phyloP scores from a whole-genome alignment of 64 coral and sea anemone genomes.

The Pocillopora damicornis region DNA sequence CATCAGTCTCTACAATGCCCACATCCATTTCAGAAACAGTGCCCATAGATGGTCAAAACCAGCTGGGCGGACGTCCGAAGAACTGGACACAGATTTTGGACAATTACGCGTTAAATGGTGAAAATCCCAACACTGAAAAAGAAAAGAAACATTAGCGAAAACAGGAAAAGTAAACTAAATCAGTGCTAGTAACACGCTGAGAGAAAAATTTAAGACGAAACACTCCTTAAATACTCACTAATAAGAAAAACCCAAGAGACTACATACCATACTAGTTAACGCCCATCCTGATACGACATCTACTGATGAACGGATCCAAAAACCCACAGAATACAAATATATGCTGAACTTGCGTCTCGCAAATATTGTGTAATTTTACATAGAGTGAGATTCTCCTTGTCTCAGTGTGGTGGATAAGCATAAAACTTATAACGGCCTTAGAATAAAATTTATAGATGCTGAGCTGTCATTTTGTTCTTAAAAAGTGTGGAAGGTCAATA shows the following conservation, averaged over 20 bases:
- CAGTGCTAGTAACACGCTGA: neutral
- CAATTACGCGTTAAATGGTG: constrained; percentile 1
- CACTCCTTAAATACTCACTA: neutral
- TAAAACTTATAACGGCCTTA: too few species aligned
- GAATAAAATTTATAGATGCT: too few species aligned
- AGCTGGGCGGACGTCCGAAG: neutral
- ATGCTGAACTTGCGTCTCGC: too few species aligned
- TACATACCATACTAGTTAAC: neutral
- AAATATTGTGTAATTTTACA: too few species aligned
- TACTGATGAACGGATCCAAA: too few species aligned
- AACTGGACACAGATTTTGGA: neutral
- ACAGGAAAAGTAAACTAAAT: neutral
- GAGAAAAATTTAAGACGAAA: neutral
- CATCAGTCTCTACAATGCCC: neutral
- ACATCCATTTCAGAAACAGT: neutral
- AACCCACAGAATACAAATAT: too few species aligned
- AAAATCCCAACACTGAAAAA: neutral
- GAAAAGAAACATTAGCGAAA: neutral
- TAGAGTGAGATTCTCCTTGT: too few species aligned
- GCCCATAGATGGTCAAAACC: neutral
- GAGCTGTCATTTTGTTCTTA: too few species aligned
- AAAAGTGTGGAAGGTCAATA: too few species aligned
- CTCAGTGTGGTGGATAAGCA: too few species aligned
- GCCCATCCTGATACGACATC: neutral
- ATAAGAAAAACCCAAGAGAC: neutral